Percentiles rank a stretch among this genome's conserved stretches.
Conservation (phyloP, 2,888 invertebrate genomes). For the Aelia acuminata region DNA sequence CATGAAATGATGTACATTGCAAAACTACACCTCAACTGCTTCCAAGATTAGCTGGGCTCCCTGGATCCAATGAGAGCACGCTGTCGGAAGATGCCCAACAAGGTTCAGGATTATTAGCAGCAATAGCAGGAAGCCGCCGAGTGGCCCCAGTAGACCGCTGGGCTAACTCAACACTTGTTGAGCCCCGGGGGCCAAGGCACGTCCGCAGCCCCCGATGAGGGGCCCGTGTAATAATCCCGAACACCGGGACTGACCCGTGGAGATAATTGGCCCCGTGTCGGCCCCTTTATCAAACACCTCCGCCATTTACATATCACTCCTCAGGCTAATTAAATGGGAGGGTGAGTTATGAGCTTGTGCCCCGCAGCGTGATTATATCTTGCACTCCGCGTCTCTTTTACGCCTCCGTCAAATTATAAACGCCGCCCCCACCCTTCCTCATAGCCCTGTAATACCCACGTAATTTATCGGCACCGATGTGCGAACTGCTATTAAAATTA, state of each 20-base stretch:
- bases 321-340: neutral
- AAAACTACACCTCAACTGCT: neutral
- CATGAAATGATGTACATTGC: neutral
- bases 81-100: neutral
- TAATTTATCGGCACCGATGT: slow-evolving; percentile 16
- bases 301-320: slow-evolving; percentile 40
- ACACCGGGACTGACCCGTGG: slow-evolving; percentile 25
- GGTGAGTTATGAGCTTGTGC: slow-evolving; percentile 3
- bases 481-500: neutral
- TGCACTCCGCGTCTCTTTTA: slow-evolving; percentile 18
- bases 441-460: neutral
- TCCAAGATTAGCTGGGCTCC: neutral
- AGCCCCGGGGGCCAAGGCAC: neutral
- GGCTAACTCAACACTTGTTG: slow-evolving; percentile 23
- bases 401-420: neutral
- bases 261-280: slow-evolving; percentile 41
- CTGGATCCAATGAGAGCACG: neutral
- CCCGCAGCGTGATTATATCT: slow-evolving; percentile 21
- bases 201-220: slow-evolving; percentile 12
- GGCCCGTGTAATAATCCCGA: slow-evolving; percentile 38
- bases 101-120: neutral
- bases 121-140: neutral
- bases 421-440: no score
- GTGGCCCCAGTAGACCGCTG: slow-evolving; percentile 12
- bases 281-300: slow-evolving; percentile 35